These are phyloP conservation scores for Premnoplex brunnescens DNA, from an alignment of 2,797 vertebrate genomes.

Conservation along the genomic window DNA sequence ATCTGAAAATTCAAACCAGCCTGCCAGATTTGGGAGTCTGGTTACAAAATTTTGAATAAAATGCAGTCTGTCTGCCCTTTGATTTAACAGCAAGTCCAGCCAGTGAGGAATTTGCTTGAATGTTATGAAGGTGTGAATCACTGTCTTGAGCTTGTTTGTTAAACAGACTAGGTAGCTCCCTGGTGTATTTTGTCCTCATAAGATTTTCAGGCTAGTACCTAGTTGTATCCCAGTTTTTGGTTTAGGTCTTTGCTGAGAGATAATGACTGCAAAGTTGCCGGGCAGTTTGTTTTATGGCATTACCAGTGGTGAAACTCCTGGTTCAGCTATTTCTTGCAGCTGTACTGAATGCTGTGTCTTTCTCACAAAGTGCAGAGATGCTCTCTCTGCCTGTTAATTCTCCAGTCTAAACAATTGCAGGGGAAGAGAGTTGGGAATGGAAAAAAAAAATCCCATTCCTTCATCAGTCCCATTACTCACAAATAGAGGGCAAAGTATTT, in stretches of 20 bases:
- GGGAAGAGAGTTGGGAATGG: neutral
- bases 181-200: neutral
- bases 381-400: slow-evolving; percentile 27
- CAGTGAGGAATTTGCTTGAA: neutral
- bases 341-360: neutral
- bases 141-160: neutral
- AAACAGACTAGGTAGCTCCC: neutral
- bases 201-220: neutral
- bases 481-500: slow-evolving; percentile 58
- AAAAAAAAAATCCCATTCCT: neutral
- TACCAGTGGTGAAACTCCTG: neutral
- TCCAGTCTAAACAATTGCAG: slow-evolving; percentile 33
- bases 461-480: slow-evolving; percentile 49
- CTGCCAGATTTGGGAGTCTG: neutral
- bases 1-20: neutral
- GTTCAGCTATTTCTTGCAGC: neutral
- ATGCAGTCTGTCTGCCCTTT: neutral
- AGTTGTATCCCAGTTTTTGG: neutral
- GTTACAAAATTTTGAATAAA: neutral
- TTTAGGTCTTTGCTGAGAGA: neutral
- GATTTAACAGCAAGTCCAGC: neutral
- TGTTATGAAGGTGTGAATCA: neutral
- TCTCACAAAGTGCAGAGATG: neutral
- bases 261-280: neutral
- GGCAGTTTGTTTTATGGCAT: neutral